These are phyloP conservation scores for Drosophila sordidapex DNA, from an alignment of 2,888 invertebrate species.

Conservation along the genomic window DNA sequence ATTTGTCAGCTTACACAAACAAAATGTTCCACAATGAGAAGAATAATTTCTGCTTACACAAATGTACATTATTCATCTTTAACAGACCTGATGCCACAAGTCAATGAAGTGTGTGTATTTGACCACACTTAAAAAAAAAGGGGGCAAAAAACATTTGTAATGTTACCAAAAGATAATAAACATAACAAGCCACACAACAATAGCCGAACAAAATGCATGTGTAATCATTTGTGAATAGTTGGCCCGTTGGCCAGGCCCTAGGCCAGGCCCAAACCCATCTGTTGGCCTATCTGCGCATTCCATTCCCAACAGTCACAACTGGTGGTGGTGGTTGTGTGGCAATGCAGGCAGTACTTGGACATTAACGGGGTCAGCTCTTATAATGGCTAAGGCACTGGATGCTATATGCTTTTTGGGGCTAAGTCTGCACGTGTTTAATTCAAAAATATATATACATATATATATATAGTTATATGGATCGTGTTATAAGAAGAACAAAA, in stretches of 20 bases:
- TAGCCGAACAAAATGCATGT: constrained; percentile 1
- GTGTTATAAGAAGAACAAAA: constrained; percentile 45
- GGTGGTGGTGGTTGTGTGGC: neutral
- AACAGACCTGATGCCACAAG: neutral
- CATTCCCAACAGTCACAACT: constrained; percentile 30
- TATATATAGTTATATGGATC: constrained; percentile 11
- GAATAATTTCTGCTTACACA: neutral
- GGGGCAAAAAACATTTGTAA: neutral
- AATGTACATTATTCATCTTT: neutral
- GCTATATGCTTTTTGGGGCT: constrained; percentile 3
- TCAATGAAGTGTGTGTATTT: neutral
- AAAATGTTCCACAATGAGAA: neutral
- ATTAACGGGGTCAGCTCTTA: constrained; percentile 65
- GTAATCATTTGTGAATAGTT: constrained; percentile 20
- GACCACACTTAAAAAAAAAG: neutral
- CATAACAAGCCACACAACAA: neutral
- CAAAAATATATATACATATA: constrained; percentile 1
- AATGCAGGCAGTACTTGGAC: constrained; percentile 40
- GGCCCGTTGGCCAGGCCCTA: neutral
- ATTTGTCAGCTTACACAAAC: neutral
- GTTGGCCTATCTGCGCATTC: constrained; percentile 41
- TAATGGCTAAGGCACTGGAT: constrained; percentile 20
- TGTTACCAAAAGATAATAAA: neutral
- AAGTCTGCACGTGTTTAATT: constrained; percentile 15
- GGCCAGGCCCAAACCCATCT: constrained; percentile 18